Percentiles rank a stretch among this genome's conserved stretches.
phyloP scores from a whole-genome alignment of 2,113 vertebrate species.

The Sorex fumeus region DNA sequence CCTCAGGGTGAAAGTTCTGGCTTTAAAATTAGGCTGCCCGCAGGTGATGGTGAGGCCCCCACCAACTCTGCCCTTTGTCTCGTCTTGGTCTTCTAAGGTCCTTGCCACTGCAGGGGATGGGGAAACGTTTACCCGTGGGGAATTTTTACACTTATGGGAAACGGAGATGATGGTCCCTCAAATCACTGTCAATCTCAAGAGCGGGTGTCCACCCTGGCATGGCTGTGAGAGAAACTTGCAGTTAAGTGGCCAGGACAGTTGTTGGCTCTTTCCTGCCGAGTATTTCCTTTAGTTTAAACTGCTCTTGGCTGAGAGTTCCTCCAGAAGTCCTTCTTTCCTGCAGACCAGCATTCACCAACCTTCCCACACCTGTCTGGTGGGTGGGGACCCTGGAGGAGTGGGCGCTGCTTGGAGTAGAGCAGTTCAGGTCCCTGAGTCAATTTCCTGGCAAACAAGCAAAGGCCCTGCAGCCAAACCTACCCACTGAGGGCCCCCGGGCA shows the following conservation, averaged over 20 bases:
- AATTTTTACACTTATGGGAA: background rate
- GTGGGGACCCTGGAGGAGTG: no score
- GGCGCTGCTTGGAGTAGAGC: background rate
- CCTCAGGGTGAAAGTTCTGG: background rate
- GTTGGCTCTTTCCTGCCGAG: background rate
- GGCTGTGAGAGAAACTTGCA: background rate
- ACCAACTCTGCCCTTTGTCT: background rate
- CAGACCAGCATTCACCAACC: background rate
- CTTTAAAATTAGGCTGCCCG: background rate
- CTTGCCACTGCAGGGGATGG: background rate
- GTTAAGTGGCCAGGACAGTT: background rate
- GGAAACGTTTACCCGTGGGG: background rate
- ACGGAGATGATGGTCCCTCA: background rate
- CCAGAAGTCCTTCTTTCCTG: background rate
- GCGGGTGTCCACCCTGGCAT: background rate
- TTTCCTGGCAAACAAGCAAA: background rate
- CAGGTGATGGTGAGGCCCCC: no score
- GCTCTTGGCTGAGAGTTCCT: background rate
- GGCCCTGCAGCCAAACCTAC: background rate
- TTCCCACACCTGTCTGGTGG: no score
- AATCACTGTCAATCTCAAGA: background rate
- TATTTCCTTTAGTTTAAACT: slow-evolving; percentile 27
- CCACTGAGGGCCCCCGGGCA: background rate
- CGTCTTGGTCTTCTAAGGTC: background rate
- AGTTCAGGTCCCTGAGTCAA: background rate